phyloP scores from a whole-genome alignment of 2,797 vertebrate genomes.

The Taenioides sp. region DNA sequence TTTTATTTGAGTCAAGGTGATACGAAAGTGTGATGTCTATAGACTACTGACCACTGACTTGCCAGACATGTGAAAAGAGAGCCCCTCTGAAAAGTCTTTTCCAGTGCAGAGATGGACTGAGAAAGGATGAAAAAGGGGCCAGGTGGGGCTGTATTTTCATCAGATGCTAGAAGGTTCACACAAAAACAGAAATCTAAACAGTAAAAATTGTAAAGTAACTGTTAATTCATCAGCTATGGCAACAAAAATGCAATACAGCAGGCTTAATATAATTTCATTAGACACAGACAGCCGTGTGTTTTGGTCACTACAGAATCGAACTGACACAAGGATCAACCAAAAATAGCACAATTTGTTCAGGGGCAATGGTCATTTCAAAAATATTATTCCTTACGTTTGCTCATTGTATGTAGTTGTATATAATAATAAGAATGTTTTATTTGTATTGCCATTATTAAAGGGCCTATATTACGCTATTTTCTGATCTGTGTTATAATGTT shows the following conservation, averaged over 20 bases:
- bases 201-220: not conserved
- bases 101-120: not conserved
- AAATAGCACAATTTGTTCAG: not conserved
- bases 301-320: not conserved
- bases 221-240: not conserved
- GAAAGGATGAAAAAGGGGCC: not conserved
- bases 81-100: not conserved
- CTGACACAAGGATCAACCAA: not conserved
- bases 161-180: not conserved
- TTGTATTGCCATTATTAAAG: too few species aligned
- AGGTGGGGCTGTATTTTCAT: not conserved
- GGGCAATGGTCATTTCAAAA: not conserved
- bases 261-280: too few species aligned
- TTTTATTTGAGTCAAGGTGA: not conserved
- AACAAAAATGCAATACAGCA: too few species aligned
- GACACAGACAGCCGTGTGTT: not conserved
- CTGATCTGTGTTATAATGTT: too few species aligned
- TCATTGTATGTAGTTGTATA: too few species aligned
- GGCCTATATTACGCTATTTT: too few species aligned
- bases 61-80: not conserved
- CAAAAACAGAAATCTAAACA: not conserved
- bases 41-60: not conserved
- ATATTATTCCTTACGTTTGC: not conserved
- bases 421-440: too few species aligned
- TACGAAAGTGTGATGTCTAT: not conserved